Base-by-base conservation (phyloP, 1,140 invertebrate species). In the Drosophila watanabei region DNA sequence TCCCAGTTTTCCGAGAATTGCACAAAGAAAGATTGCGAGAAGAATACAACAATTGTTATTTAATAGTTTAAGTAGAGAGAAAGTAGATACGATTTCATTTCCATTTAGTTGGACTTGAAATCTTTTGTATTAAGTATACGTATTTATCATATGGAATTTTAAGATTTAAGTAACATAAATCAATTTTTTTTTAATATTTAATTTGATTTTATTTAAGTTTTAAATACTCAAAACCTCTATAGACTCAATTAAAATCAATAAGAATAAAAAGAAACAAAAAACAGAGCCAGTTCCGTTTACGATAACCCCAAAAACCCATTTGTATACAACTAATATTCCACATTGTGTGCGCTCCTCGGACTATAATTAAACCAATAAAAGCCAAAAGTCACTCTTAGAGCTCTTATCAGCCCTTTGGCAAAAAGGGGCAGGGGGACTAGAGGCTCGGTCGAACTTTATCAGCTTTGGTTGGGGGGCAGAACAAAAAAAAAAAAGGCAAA, bases 301-400 rank as follows among this genome's bases (percentile, higher is more conserved):
- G 58, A 63, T 66, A 66, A 66, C 63, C 58, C 39, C 30, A 35
- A 62, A 30, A 66, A 45, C 63, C 63, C 41, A 63, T 66, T 63
- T 33, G 20, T 28, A 28, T 32, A 43, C 16, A 45, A 18, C 20
- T 45, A 24, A 24, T 45, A 20, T 63, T 18, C 11, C 62, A 61
- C 37, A 65, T 45, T 61, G 30, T 35, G n/a, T 35, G 18, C 11
- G 48, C 49, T 30, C 28, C 30, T 13, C 10, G 13, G 37, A 28
- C 30, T 63, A 66, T 41, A 62, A 65, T 62, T 65, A 65, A 65
- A 62, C 35, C 62, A 65, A 65, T 32, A 43, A 62, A 61, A 65
- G 9, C 57, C 62, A 28, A 43, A 41, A 45, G 39, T 33, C 57
- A 35, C 59, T 62, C 30, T 28, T 62, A 7, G 39, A 62, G 11